Conservation (phyloP, 92 coral and sea anemone genomes). For the Meandrina meandrites region DNA sequence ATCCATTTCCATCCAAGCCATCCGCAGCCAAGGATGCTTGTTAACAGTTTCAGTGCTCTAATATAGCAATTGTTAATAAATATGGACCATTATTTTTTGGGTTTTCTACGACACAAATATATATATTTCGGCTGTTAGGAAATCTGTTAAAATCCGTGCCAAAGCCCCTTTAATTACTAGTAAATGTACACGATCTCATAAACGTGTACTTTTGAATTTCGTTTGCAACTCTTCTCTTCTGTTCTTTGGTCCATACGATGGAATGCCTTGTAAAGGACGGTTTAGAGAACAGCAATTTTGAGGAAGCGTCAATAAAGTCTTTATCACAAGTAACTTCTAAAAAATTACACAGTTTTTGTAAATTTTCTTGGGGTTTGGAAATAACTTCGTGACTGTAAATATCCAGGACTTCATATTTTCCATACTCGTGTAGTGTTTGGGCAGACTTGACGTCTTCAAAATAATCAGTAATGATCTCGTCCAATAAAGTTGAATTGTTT, state of each 20-base stretch:
- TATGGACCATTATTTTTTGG: too few relatives aligned
- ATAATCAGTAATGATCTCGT: neutral
- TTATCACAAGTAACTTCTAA: neutral
- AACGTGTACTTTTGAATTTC: slow-evolving; percentile 1
- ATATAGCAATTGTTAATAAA: too few relatives aligned
- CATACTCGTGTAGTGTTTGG: neutral
- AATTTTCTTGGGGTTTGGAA: neutral
- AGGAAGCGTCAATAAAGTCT: neutral
- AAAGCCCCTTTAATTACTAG: neutral
- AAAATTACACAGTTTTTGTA: neutral
- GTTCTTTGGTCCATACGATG: slow-evolving; percentile 5
- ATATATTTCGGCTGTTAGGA: too few relatives aligned
- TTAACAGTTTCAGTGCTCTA: too few relatives aligned
- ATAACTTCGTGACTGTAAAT: slow-evolving; percentile 1
- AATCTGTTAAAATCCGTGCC: too few relatives aligned
- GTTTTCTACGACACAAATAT: too few relatives aligned
- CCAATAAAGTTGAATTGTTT: neutral
- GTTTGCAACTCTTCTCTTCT: neutral
- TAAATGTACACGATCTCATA: slow-evolving; percentile 7
- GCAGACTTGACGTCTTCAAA: neutral
- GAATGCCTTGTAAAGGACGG: slow-evolving; percentile 8
- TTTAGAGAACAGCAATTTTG: neutral
- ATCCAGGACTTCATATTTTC: slow-evolving; percentile 13
- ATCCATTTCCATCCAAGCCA: too few relatives aligned
- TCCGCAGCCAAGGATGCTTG: too few relatives aligned